Evolutionary conservation across 64 coral and sea anemone genomes (phyloP).

Genomic region (Montipora capricornis): DNA sequence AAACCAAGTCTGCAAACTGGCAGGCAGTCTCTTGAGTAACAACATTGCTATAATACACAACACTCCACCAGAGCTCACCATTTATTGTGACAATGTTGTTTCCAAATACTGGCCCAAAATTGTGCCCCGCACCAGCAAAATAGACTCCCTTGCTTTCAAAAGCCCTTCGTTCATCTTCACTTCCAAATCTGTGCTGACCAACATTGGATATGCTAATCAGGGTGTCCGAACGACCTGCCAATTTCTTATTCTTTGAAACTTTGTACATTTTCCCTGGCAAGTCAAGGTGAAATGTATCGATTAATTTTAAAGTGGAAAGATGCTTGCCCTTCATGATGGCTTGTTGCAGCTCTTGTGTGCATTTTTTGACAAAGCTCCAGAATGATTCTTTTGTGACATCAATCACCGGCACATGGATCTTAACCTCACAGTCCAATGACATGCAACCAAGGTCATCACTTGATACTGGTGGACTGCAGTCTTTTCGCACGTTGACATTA

Average conservation of each 20-base stretch:
- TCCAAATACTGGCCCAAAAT: conserved; percentile 69
- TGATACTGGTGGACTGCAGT: conserved; percentile 43
- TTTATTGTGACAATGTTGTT: conserved; percentile 67
- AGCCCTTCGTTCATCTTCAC: not conserved
- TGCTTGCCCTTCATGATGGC: conserved; percentile 4
- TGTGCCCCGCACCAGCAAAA: conserved; percentile 71
- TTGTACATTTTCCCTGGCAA: conserved; percentile 13
- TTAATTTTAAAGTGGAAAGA: conserved; percentile 13
- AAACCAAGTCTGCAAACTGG: conserved; percentile 56
- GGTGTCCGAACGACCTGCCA: conserved; percentile 44
- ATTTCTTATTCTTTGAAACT: conserved; percentile 33
- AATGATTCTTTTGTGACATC: conserved; percentile 18
- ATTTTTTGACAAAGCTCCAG: conserved; percentile 63
- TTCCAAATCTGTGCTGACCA: conserved; percentile 23
- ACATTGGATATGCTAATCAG: conserved; percentile 65
- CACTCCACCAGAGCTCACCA: conserved; percentile 52
- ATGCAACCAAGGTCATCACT: conserved; percentile 20
- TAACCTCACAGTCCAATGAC: conserved; percentile 1
- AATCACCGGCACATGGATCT: conserved; percentile 1
- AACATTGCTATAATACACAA: conserved; percentile 74
- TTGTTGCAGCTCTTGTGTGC: conserved; percentile 2
- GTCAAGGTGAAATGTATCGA: conserved; percentile 5
- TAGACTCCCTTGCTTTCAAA: conserved; percentile 45
- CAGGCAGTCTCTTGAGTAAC: conserved; percentile 15
- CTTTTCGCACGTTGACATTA: conserved; percentile 51